Percentiles rank a stretch among this genome's conserved stretches.
These are phyloP conservation scores for Aleadryas rufinucha DNA, from an alignment of 2,113 vertebrate genomes.

Conservation along the genomic window DNA sequence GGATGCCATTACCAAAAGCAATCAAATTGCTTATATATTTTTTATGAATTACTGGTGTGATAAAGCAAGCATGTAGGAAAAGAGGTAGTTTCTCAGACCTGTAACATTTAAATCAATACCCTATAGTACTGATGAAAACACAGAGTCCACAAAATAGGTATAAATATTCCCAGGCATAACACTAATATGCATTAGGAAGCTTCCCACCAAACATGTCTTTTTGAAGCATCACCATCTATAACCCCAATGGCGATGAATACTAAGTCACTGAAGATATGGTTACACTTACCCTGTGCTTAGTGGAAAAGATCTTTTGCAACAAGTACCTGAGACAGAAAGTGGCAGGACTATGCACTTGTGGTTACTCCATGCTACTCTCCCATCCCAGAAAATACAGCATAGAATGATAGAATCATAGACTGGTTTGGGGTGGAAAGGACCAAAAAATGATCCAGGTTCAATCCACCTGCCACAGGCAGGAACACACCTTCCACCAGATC, in stretches of 20 bases:
- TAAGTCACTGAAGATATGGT: background rate
- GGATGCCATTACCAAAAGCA: background rate
- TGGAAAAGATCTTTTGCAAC: background rate
- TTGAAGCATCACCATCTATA: background rate
- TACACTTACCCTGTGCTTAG: background rate
- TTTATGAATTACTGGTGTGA: background rate
- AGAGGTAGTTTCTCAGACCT: background rate
- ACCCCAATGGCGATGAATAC: background rate
- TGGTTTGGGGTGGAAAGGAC: background rate
- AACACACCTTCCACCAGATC: background rate
- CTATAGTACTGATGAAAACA: background rate
- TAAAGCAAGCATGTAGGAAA: background rate
- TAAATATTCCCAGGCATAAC: background rate
- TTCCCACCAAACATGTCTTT: background rate
- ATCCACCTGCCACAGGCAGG: background rate
- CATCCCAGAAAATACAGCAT: background rate
- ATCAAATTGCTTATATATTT: background rate
- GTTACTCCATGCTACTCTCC: background rate
- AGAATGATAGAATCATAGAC: background rate
- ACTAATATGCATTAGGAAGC: background rate
- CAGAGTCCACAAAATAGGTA: background rate
- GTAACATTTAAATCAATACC: background rate
- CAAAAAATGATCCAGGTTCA: background rate
- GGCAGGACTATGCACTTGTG: accelerated
- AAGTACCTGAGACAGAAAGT: background rate